Conservation (phyloP, 2,113 vertebrate species). For the Ornithorhynchus anatinus region DNA sequence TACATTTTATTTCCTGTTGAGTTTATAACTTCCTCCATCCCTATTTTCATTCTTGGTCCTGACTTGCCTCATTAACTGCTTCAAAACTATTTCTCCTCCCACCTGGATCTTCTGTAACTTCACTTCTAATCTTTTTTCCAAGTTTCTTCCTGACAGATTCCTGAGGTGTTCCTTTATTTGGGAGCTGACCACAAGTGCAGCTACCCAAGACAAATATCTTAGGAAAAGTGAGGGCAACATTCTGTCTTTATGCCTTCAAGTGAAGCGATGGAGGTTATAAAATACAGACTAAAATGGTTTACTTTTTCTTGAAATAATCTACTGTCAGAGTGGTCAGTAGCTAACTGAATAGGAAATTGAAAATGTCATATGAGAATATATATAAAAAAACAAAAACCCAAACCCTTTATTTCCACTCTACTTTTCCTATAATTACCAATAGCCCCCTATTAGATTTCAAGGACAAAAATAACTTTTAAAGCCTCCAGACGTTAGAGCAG, state of each 20-base stretch:
- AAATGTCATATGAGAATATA: constrained; percentile 18
- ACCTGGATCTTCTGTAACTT: no score
- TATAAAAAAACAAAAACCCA: background rate
- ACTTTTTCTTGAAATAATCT: constrained; percentile 41
- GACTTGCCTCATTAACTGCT: no score
- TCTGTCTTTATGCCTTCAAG: constrained; percentile 8
- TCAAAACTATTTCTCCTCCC: no score
- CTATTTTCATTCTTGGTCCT: no score
- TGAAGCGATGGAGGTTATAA: constrained; percentile 22
- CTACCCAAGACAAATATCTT: no score
- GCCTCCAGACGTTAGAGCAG: constrained; percentile 44
- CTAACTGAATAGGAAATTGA: constrained; percentile 11
- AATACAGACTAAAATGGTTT: background rate
- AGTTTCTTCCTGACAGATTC: no score
- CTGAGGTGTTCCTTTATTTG: no score
- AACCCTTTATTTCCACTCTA: constrained; percentile 25
- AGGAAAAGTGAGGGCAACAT: no score
- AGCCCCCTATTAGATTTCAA: constrained; percentile 66
- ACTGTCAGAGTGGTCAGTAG: background rate
- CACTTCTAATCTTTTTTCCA: no score
- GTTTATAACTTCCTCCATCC: no score
- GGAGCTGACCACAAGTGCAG: no score
- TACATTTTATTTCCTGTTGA: no score
- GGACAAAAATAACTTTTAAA: constrained; percentile 69
- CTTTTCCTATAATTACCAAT: constrained; percentile 64